phyloP scores from a whole-genome alignment of 1,140 invertebrate genomes.

The Drosophila nikananu region DNA sequence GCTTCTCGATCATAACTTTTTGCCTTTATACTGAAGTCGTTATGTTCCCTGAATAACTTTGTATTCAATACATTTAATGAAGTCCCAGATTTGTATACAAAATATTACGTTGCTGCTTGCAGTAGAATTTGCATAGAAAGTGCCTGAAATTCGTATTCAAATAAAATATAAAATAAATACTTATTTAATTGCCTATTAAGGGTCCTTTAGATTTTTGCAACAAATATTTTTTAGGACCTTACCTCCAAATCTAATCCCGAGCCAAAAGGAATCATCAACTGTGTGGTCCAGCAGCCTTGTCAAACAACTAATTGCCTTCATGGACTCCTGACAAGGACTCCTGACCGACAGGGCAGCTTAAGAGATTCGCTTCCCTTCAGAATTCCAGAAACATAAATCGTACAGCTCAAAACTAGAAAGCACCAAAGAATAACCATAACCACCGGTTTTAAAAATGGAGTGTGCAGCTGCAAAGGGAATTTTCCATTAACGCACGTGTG shows the following conservation, averaged over 20 bases:
- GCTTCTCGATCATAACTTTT: constrained; percentile 24
- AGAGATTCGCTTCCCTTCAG: constrained; percentile 13
- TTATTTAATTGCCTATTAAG: not conserved
- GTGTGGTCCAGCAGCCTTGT: not conserved
- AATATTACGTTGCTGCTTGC: no score
- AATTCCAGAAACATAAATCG: constrained; percentile 15
- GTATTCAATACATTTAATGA: constrained; percentile 11
- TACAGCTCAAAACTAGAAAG: constrained; percentile 28
- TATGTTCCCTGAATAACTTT: constrained; percentile 4
- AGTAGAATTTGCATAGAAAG: not conserved
- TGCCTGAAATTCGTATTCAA: not conserved
- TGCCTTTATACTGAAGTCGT: constrained; percentile 1
- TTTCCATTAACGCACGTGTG: constrained; percentile 68
- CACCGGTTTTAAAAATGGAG: constrained; percentile 16
- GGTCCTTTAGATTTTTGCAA: no score
- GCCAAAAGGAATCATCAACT: constrained; percentile 12
- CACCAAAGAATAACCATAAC: constrained; percentile 27
- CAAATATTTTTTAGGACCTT: not conserved
- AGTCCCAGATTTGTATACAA: not conserved
- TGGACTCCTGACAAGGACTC: not conserved
- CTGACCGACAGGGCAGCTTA: constrained; percentile 18
- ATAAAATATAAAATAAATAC: not conserved
- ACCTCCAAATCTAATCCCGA: not conserved
- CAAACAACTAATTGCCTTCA: constrained; percentile 19
- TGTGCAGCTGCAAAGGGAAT: constrained; percentile 60